phyloP scores from a whole-genome alignment of 2,888 invertebrate species.

The Pristionchus japonicus region DNA sequence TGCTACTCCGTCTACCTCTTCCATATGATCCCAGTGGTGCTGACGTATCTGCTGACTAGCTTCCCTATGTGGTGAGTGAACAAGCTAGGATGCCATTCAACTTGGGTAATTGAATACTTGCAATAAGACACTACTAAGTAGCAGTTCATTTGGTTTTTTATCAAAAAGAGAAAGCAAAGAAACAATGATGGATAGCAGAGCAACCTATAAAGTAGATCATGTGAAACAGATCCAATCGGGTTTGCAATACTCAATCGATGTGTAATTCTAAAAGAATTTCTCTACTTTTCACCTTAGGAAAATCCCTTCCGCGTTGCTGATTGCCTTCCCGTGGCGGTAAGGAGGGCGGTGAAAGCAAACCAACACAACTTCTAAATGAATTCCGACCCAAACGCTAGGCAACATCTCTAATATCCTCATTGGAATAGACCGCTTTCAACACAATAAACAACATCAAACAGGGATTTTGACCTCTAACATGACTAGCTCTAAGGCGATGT shows the following conservation, averaged over 20 bases:
- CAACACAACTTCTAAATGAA: background rate
- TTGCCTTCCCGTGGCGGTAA: background rate
- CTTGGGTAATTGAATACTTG: no score
- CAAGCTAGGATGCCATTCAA: no score
- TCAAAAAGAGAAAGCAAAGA: background rate
- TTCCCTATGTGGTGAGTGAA: slow-evolving; percentile 68
- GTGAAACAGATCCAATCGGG: background rate
- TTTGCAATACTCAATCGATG: background rate
- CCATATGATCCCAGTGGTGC: slow-evolving; percentile 75
- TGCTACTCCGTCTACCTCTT: slow-evolving; percentile 75
- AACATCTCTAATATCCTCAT: no score
- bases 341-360: background rate
- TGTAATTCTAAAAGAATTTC: background rate
- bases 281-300: background rate
- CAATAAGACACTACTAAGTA: no score
- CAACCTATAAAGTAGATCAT: background rate
- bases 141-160: no score
- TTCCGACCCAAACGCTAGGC: background rate
- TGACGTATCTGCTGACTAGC: slow-evolving; percentile 72
- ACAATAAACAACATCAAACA: background rate
- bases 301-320: background rate
- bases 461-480: background rate
- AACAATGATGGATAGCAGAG: background rate
- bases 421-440: background rate
- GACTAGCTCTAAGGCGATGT: background rate